Conservation (phyloP, 1,140 invertebrate genomes). For the Trinorchestia longiramus region DNA sequence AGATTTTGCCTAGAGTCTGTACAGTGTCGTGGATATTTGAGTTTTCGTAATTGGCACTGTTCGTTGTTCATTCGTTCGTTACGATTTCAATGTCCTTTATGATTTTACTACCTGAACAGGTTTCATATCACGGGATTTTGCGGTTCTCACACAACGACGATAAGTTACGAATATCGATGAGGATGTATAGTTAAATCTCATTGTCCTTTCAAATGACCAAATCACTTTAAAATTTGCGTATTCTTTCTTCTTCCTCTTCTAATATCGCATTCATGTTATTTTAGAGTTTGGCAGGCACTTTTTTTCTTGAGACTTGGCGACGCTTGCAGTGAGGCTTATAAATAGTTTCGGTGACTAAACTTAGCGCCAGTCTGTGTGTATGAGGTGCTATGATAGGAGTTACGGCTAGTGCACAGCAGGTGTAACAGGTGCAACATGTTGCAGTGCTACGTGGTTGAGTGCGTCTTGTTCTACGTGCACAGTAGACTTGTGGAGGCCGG, state of each 20-base stretch:
- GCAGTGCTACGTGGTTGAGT: slow-evolving; percentile 24
- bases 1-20: too few species aligned
- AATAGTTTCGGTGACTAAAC: slow-evolving; percentile 24
- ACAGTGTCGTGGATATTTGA: background rate
- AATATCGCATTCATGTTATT: background rate
- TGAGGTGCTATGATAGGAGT: background rate
- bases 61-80: too few species aligned
- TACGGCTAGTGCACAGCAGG: background rate
- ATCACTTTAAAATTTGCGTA: background rate
- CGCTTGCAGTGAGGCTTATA: background rate
- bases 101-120: too few species aligned
- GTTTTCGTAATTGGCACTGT: background rate
- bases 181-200: background rate
- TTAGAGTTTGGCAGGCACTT: background rate
- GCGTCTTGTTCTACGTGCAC: background rate
- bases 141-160: background rate
- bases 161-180: background rate
- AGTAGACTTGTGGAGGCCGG: slow-evolving; percentile 45
- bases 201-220: background rate
- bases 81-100: too few species aligned
- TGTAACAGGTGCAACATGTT: slow-evolving; percentile 45
- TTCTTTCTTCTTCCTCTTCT: background rate
- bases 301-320: background rate
- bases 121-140: too few species aligned
- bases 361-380: slow-evolving; percentile 13